Conservation (phyloP, 1,140 invertebrate genomes). For the Panagrolaimus sp. region DNA sequence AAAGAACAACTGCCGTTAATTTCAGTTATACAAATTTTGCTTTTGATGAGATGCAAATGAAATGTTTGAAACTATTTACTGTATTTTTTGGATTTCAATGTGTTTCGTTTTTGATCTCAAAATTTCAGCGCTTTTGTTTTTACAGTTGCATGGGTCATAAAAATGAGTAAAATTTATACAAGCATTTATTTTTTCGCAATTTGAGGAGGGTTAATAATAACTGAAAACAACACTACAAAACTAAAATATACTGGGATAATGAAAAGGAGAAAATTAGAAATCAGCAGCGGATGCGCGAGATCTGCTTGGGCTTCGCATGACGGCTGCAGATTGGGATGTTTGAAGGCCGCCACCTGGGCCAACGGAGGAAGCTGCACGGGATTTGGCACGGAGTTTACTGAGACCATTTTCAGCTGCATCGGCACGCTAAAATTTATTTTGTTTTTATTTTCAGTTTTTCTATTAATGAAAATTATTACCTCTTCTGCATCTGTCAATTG, state of each 20-base stretch:
- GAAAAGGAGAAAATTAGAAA: slow-evolving; percentile 31
- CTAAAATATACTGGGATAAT: background rate
- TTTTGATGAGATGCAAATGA: too few relatives aligned
- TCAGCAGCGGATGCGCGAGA: slow-evolving; percentile 25
- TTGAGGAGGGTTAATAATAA: background rate
- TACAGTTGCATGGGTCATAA: too few relatives aligned
- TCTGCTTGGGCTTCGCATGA: slow-evolving; percentile 43
- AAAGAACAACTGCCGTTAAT: too few relatives aligned
- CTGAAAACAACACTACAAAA: slow-evolving; percentile 13
- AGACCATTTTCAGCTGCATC: slow-evolving; percentile 94
- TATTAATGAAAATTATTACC: slow-evolving; percentile 73
- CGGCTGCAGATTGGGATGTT: slow-evolving; percentile 46
- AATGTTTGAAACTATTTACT: too few relatives aligned
- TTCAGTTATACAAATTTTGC: too few relatives aligned
- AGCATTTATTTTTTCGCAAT: too few relatives aligned
- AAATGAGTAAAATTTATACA: too few relatives aligned
- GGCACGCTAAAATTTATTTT: slow-evolving; percentile 82
- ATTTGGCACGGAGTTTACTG: slow-evolving; percentile 92
- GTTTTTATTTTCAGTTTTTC: slow-evolving; percentile 74
- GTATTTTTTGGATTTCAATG: too few relatives aligned
- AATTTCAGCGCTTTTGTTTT: too few relatives aligned
- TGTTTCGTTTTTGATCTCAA: too few relatives aligned
- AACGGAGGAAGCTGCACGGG: slow-evolving; percentile 74
- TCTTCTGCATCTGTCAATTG: slow-evolving; percentile 97
- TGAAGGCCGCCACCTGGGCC: slow-evolving; percentile 52